Base-by-base conservation (phyloP, 2,113 vertebrate species). In the Crotophaga sulcirostris region DNA sequence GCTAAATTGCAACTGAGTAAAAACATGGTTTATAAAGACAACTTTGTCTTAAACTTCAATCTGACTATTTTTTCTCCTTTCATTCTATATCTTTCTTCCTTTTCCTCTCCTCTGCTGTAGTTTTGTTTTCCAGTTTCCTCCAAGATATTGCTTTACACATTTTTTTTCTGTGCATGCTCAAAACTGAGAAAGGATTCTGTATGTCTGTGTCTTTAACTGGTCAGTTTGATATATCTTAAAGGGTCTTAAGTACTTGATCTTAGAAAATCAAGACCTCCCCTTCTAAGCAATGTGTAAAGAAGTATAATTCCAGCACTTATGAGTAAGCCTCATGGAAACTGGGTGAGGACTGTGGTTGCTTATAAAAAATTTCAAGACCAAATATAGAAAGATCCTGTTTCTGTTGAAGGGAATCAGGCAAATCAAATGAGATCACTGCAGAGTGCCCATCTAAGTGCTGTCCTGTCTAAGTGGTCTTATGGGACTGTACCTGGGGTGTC, bases 121-220 rank as follows among this genome's bases (percentile, higher is more conserved):
- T 72, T 90, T 79, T n/a, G 29, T 59, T 73, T 88, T 90, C n/a
- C 13, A 73, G 9, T 69, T 90, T 85, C 13, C 17, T 91, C 24
- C 40, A 62, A 25, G 10, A 16, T 52, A 38, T 10, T 76, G 21
- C 13, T 82, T 72, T 51, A 51, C 5, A 9, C 5, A 7, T 4
- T 26, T 58, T 88, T 90, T 86, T 72, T 49, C 8, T 20, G 62
- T 56, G 45, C 3, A 21, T 33, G 13, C 40, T 85, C 25, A 68
- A 38, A 88, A 83, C 3, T 18, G 42, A 63, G 55, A 20, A 73
- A 55, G 52, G 16, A 44, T 69, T 72, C 63, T 67, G 14, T 47
- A 9, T 29, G 29, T 56, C 21, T 84, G 2, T 77, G 8, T 24
- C 6, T 51, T 87, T 78, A 59, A 15, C 19, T 80, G 31, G 11